Percentiles rank a stretch among this genome's conserved stretches.
Conservation (phyloP, 2,113 vertebrate genomes). For the Symphodus melops region DNA sequence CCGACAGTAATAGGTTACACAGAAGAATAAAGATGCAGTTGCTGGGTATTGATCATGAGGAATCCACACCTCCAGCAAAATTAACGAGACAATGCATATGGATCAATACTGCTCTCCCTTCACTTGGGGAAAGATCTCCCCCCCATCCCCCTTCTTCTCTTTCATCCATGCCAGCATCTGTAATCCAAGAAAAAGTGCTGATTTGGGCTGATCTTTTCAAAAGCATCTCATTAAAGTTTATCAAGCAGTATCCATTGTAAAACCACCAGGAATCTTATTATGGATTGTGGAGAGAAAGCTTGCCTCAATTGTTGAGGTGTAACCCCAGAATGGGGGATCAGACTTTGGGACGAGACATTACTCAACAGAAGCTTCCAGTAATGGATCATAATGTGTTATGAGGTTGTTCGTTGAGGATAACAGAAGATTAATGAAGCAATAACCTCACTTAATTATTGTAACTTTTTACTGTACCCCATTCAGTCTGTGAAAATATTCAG, state of each 20-base stretch:
- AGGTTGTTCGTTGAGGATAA: neutral
- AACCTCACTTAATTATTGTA: conserved; percentile 15
- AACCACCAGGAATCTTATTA: conserved; percentile 59
- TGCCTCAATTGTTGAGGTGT: conserved; percentile 43
- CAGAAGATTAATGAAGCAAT: conserved; percentile 57
- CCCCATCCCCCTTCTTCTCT: neutral
- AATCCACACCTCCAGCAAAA: conserved; percentile 84
- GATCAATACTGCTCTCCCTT: conserved; percentile 78
- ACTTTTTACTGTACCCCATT: conserved; percentile 25
- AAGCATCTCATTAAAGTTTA: conserved; percentile 72
- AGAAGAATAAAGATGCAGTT: conserved; percentile 85
- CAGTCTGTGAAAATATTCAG: conserved; percentile 36
- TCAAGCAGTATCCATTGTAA: conserved; percentile 64
- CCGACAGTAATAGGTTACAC: conserved; percentile 84
- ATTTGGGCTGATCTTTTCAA: conserved; percentile 67
- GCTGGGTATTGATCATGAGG: conserved; percentile 79
- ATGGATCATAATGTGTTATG: neutral
- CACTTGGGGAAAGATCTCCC: conserved; percentile 43
- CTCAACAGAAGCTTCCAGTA: conserved; percentile 34
- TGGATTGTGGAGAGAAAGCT: conserved; percentile 24
- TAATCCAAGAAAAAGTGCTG: conserved; percentile 68
- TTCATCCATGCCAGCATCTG: neutral
- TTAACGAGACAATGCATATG: conserved; percentile 84
- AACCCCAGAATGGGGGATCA: too few relatives aligned
- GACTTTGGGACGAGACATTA: neutral